Base-by-base conservation (phyloP, 2,797 vertebrate species). In the Hirundo rustica region DNA sequence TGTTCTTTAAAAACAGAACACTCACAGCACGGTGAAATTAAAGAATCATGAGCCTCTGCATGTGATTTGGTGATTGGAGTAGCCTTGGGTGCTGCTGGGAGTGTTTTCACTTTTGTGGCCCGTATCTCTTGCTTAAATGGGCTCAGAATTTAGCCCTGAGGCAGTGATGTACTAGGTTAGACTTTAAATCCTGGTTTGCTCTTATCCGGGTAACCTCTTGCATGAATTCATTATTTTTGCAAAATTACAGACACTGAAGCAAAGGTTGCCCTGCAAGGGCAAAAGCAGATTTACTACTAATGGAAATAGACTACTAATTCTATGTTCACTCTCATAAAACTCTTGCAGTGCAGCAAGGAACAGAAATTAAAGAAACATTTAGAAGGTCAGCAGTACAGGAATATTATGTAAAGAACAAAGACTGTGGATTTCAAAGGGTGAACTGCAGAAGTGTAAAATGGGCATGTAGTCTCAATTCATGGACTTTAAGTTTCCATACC, bases 241-340 rank as follows among this genome's bases (percentile, higher is more conserved):
- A 95, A 83, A 97, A 93, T 93, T 91, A 94, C 66, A 97, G 95
- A 95, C 64, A 74, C 73, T 96, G 96, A 97, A 97, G 88, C 58
- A 97, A 97, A 96, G 86, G 89, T 94, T 92, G 51, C 79, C 51
- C 89, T 92, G 85, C 95, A 97, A 98, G 97, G 97, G 92, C 97
- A 97, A 96, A 97, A 93, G 45, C 79, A 98, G 96, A 98, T 98
- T 98, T 98, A 98, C 77, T 97, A 97, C 92, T 95, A 93, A 96
- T 97, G 27, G 73, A 97, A 97, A 97, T 95, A 83, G 92, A 93
- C 95, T 97, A 97, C 96, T 97, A 97, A 97, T 97, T 97, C 96
- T 96, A 92, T 96, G 95, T 95, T 97, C 95, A 92, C 71, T 93
- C 96, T 97, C 96, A 96, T 98, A 98, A 98, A 98, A 97, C 93